A percentile compares a stretch with the other conserved stretches of the same genome.
phyloP scores from a whole-genome alignment of 1,140 invertebrate species.

The Nomia melanderi region DNA sequence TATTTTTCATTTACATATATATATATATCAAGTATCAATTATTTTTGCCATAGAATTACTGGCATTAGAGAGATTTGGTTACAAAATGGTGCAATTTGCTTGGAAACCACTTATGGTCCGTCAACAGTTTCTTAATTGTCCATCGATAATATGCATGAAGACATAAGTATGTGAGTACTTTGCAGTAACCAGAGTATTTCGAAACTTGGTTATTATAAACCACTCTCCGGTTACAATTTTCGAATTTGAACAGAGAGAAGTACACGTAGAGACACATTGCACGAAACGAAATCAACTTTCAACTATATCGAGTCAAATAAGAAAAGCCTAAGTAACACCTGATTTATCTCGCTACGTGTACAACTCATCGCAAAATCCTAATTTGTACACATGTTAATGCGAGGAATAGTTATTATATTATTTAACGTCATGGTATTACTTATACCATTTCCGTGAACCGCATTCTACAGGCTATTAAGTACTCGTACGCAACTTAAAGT shows the following conservation, averaged over 20 bases:
- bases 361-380: not conserved
- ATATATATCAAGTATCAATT: not conserved
- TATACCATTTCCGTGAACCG: not conserved
- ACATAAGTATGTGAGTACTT: not conserved
- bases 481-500: constrained; percentile 5
- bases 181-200: not conserved
- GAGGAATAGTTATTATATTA: not conserved
- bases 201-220: not conserved
- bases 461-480: constrained; percentile 9
- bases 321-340: not conserved
- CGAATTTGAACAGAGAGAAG: not conserved
- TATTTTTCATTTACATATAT: constrained; percentile 47
- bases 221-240: not conserved
- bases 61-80: not conserved
- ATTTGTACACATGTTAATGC: not conserved
- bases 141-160: not conserved
- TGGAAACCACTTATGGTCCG: not conserved
- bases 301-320: not conserved
- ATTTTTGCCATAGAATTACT: not conserved
- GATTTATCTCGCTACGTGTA: too few species aligned
- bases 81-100: constrained; percentile 7
- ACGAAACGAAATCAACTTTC: not conserved
- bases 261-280: not conserved
- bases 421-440: not conserved
- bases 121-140: not conserved